Evolutionary conservation across 2,113 vertebrate genomes (phyloP), one percentile per base, ranked within the genome.

Genomic region (Isichthys henryi): DNA sequence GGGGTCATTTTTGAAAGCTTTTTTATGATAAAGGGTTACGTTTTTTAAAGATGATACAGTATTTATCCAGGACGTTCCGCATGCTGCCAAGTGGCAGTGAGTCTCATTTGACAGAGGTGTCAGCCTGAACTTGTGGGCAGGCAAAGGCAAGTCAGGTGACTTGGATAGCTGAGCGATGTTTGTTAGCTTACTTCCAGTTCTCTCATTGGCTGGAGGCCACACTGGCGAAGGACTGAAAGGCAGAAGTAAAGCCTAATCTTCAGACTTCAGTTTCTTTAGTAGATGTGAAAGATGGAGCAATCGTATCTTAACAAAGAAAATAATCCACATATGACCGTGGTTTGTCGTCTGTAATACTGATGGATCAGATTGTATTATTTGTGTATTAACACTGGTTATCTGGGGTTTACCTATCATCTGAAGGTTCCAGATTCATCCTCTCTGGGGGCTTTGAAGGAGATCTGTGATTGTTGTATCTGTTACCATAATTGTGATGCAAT

Each of bases 1-100:
- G 5, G 17, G 74, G 74, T 80, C 74, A 80, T 80, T 80, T 80
- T 43, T 80, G 70, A 80, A 80, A 80, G 74, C 74, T 80, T 80
- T 80, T 80, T 80, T 19, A 80, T 13, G 35, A 43, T 3, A 35
- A 80, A 39, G 35, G 74, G 74, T 43, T 43, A 1, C 27, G n/a
- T 70, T 43, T 43, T 43, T 35, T 19, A 17, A 80, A 39, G 74
- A 80, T 15, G 70, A 35, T 80, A 80, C 62, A 31, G n/a, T 31
- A 70, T 31, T 13, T 13, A 70, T 27, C 8, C 62, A 1, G 31
- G 74, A n/a, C 35, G 6, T 80, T 39, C 74, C 35, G 17, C 74
- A 80, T 6, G 31, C 13, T 39, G 11, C 70, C 31, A 39, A 77
- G 6, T 19, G 35, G 35, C 27, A 2, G 15, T 2, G 35, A 6